These are phyloP conservation scores for Orbicella faveolata DNA, from an alignment of 64 coral and sea anemone genomes.

Conservation along the genomic window DNA sequence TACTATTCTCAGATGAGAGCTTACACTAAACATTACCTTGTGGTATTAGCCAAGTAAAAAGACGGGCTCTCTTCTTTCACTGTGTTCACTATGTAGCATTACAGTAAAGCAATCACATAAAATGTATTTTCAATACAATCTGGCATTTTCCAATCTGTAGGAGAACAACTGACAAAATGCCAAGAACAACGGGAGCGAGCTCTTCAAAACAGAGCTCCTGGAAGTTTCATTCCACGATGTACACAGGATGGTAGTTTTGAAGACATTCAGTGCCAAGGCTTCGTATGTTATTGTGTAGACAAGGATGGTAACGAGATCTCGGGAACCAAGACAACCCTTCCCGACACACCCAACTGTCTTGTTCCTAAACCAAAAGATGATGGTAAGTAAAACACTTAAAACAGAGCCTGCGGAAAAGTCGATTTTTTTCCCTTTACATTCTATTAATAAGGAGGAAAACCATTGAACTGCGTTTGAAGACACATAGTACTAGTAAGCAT, in stretches of 20 bases:
- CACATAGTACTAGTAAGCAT: too few species aligned
- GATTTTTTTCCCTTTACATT: too few species aligned
- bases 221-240: slow-evolving; percentile 74
- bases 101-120: background rate
- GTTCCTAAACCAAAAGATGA: background rate
- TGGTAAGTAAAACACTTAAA: background rate
- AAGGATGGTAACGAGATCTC: slow-evolving; percentile 59
- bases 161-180: slow-evolving; percentile 47
- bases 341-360: slow-evolving; percentile 46
- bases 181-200: slow-evolving; percentile 49
- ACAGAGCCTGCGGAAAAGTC: too few species aligned
- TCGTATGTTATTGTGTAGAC: slow-evolving; percentile 82
- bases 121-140: background rate
- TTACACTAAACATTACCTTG: too few species aligned
- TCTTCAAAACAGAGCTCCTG: slow-evolving; percentile 35
- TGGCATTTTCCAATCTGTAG: background rate
- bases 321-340: slow-evolving; percentile 49
- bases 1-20: too few species aligned
- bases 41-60: too few species aligned
- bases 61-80: too few species aligned
- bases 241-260: slow-evolving; percentile 70
- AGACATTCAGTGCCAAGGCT: slow-evolving; percentile 71
- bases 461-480: too few species aligned
- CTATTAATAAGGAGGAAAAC: too few species aligned
- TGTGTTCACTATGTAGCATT: too few species aligned